These are phyloP conservation scores for Erinaceus europaeus DNA, from an alignment of 2,113 vertebrate genomes.

Conservation along the genomic window DNA sequence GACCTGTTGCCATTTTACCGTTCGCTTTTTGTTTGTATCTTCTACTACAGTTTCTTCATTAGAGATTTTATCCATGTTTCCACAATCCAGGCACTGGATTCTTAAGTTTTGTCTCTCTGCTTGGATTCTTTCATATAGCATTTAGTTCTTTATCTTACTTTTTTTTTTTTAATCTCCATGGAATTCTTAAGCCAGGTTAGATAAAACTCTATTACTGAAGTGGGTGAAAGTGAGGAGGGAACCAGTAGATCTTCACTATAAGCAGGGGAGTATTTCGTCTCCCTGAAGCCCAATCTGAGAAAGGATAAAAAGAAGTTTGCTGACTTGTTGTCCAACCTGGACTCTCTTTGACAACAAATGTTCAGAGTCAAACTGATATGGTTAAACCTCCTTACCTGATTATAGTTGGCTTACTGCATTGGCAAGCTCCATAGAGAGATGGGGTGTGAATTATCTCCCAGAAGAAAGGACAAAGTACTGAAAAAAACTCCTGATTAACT, in stretches of 20 bases:
- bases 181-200: not conserved
- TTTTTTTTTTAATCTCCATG: not conserved
- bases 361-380: not conserved
- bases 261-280: not conserved
- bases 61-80: not conserved
- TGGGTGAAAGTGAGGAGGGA: not conserved
- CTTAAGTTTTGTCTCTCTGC: not conserved
- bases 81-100: not conserved
- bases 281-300: not conserved
- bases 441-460: constrained; percentile 53
- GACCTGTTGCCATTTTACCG: not conserved
- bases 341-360: not conserved
- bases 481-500: constrained; percentile 46
- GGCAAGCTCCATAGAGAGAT: not conserved
- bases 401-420: not conserved
- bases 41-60: not conserved
- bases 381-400: not conserved
- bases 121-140: not conserved
- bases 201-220: not conserved
- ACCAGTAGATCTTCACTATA: not conserved
- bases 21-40: not conserved
- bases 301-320: not conserved
- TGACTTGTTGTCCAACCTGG: not conserved
- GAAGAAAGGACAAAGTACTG: constrained; percentile 41
- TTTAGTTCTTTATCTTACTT: not conserved